These are phyloP conservation scores for Ormyrus labotus DNA, from an alignment of 2,888 invertebrate species.

Conservation along the genomic window DNA sequence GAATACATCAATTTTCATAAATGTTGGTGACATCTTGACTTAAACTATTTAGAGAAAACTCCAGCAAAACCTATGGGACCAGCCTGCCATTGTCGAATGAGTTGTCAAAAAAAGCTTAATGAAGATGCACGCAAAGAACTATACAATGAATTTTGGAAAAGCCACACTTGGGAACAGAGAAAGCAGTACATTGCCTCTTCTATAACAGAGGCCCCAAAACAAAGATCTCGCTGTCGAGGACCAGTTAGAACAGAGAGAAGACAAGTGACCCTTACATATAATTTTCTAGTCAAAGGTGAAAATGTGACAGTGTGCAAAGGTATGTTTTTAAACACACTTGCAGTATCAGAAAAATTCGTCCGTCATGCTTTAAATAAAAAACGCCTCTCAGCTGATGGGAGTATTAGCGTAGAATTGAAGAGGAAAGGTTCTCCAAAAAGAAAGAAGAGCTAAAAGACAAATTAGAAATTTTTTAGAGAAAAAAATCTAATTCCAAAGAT, in stretches of 20 bases:
- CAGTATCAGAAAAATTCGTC: constrained; percentile 67
- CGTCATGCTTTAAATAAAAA: constrained; percentile 66
- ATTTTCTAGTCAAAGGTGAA: constrained; percentile 61
- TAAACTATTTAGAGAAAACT: constrained; percentile 59
- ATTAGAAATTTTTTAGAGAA: constrained; percentile 65
- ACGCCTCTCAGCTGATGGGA: constrained; percentile 62
- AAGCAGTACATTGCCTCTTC: constrained; percentile 65
- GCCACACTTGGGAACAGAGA: constrained; percentile 64
- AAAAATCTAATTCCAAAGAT: constrained; percentile 59
- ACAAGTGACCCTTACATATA: constrained; percentile 66
- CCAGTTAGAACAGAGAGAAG: constrained; percentile 62
- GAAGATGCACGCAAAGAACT: constrained; percentile 63
- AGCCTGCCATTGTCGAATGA: constrained; percentile 66
- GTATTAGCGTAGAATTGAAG: constrained; percentile 56
- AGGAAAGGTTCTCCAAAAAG: constrained; percentile 59
- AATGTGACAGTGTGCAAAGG: constrained; percentile 66
- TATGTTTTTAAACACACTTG: constrained; percentile 68
- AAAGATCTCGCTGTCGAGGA: constrained; percentile 63
- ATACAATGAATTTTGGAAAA: constrained; percentile 65
- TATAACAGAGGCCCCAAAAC: constrained; percentile 67
- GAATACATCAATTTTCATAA: background rate
- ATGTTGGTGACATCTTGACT: constrained; percentile 4
- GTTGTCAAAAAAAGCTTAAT: constrained; percentile 64
- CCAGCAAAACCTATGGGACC: constrained; percentile 66
- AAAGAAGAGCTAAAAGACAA: constrained; percentile 66